A percentile compares a stretch with the other conserved stretches of the same genome.
Evolutionary conservation across 2,888 invertebrate genomes (phyloP).

Genomic region (Drosophila koepferae): DNA sequence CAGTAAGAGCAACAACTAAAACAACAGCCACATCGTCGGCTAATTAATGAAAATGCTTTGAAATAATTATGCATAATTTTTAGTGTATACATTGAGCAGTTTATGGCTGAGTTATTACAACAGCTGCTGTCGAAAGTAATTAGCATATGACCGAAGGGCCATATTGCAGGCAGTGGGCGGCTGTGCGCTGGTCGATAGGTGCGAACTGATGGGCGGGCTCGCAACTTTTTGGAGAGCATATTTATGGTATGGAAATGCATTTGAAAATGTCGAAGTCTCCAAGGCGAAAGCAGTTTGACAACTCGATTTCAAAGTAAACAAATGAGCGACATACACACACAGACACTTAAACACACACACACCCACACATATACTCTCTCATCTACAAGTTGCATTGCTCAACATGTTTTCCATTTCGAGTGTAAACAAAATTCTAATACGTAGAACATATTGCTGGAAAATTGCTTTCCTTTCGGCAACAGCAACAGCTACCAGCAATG

Average conservation of each 20-base stretch:
- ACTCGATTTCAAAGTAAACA: constrained; percentile 75
- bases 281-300: constrained; percentile 58
- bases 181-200: background rate
- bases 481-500: constrained; percentile 49
- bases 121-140: constrained; percentile 75
- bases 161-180: constrained; percentile 12
- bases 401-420: constrained; percentile 80
- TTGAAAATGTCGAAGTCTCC: constrained; percentile 52
- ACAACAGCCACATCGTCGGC: constrained; percentile 52
- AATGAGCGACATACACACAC: constrained; percentile 56
- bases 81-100: constrained; percentile 82
- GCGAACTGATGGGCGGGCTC: constrained; percentile 7
- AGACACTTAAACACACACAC: constrained; percentile 9
- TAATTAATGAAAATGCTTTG: constrained; percentile 83
- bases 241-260: constrained; percentile 48
- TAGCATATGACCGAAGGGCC: constrained; percentile 65
- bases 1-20: constrained; percentile 19
- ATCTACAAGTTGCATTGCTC: constrained; percentile 70
- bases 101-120: constrained; percentile 78
- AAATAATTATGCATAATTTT: constrained; percentile 84
- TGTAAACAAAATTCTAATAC: constrained; percentile 80
- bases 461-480: constrained; percentile 79
- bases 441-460: constrained; percentile 76
- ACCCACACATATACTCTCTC: constrained; percentile 13
- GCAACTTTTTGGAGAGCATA: constrained; percentile 34